Percentiles rank a stretch among this genome's conserved stretches.
These are phyloP conservation scores for Drosophila sordidapex DNA, from an alignment of 2,888 invertebrate species.

Conservation along the genomic window DNA sequence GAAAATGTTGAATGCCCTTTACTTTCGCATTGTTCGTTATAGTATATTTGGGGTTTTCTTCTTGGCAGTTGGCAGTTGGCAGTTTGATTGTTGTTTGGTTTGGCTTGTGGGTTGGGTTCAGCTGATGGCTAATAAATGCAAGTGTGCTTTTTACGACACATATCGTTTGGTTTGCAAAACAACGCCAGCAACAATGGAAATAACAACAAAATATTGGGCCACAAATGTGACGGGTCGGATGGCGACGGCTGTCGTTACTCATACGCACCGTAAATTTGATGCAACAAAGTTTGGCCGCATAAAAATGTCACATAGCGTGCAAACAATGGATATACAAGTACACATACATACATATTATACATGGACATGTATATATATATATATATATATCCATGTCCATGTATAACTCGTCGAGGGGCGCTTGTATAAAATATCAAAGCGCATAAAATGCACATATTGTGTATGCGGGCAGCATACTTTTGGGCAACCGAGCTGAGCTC, in stretches of 20 bases:
- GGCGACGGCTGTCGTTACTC: slow-evolving; percentile 71
- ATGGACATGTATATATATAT: not conserved
- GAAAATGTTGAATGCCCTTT: slow-evolving; percentile 34
- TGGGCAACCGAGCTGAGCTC: slow-evolving; percentile 35
- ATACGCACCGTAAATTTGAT: slow-evolving; percentile 81
- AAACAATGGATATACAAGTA: slow-evolving; percentile 68
- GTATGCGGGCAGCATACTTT: slow-evolving; percentile 56
- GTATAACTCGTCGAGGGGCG: slow-evolving; percentile 57
- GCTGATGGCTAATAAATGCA: slow-evolving; percentile 76
- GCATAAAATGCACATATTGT: slow-evolving; percentile 75
- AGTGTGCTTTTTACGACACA: slow-evolving; percentile 76
- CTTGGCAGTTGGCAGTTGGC: slow-evolving; percentile 43
- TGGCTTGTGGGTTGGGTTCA: slow-evolving; percentile 24
- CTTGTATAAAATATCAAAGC: slow-evolving; percentile 73
- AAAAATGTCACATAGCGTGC: slow-evolving; percentile 78
- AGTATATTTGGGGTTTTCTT: slow-evolving; percentile 13
- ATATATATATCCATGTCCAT: not conserved
- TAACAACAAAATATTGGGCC: slow-evolving; percentile 67
- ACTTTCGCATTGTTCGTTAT: slow-evolving; percentile 27
- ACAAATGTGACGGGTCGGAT: slow-evolving; percentile 61
- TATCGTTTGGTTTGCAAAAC: slow-evolving; percentile 61
- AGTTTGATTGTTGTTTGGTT: slow-evolving; percentile 35
- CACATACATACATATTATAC: slow-evolving; percentile 26
- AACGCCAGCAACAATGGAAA: slow-evolving; percentile 33
- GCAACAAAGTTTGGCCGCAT: slow-evolving; percentile 76